phyloP scores from a whole-genome alignment of 1,140 invertebrate genomes.

The Drosophila micromelanica region DNA sequence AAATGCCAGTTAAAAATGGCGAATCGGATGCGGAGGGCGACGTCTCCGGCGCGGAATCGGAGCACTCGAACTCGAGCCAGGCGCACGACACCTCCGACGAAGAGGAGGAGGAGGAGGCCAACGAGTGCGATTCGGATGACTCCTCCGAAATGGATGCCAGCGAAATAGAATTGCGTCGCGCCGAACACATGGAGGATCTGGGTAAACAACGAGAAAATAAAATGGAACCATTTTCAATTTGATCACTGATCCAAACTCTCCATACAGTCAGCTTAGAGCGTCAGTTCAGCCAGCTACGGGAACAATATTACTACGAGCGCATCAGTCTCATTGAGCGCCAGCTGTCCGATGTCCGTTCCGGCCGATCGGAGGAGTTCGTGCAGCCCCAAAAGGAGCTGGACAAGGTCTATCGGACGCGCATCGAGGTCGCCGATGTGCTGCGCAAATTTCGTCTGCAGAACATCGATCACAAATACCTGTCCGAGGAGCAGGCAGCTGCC shows the following conservation, averaged over 20 bases:
- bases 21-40: slow-evolving; percentile 86
- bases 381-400: slow-evolving; percentile 93
- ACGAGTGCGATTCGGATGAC: slow-evolving; percentile 91
- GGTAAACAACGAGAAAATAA: slow-evolving; percentile 83
- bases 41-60: slow-evolving; percentile 87
- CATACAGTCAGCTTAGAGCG: slow-evolving; percentile 91
- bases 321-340: slow-evolving; percentile 92
- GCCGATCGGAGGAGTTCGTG: slow-evolving; percentile 94
- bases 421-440: slow-evolving; percentile 95
- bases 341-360: slow-evolving; percentile 92
- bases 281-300: slow-evolving; percentile 93
- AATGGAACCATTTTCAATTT: background rate
- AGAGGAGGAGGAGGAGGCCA: slow-evolving; percentile 85
- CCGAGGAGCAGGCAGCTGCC: slow-evolving; percentile 93
- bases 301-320: slow-evolving; percentile 95
- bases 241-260: background rate
- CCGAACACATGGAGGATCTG: slow-evolving; percentile 93
- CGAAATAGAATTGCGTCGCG: slow-evolving; percentile 93
- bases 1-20: slow-evolving; percentile 86
- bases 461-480: slow-evolving; percentile 94
- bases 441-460: slow-evolving; percentile 91
- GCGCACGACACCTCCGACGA: slow-evolving; percentile 90
- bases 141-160: slow-evolving; percentile 96
- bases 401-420: slow-evolving; percentile 93
- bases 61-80: slow-evolving; percentile 87